Base-by-base conservation (phyloP, 30 jellyfish, hydroid and myxozoan genomes). In the Aurelia sp. region DNA sequence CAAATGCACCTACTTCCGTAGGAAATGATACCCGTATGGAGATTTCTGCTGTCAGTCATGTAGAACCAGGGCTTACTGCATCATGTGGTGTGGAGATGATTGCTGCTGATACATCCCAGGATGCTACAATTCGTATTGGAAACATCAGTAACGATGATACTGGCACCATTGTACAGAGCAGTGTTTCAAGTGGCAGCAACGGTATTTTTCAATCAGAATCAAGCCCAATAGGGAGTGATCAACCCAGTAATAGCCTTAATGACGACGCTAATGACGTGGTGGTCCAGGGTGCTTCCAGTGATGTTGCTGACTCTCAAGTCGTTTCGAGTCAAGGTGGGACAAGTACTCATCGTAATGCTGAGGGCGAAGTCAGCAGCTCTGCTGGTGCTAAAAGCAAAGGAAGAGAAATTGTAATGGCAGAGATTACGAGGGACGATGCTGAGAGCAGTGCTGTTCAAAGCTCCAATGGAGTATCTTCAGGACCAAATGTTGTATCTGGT, bases 31-130 rank as follows among this genome's bases (percentile, higher is more conserved):
- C 72, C 16, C 48, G 62, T 63, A 66, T 84, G 80, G 83, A 84
- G 69, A 63, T 84, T 27, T 35, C 76, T 17, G 75, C 62, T 50
- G 90, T 79, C 53, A 58, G 27, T 67, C 74, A 64, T 7, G 9
- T 84, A n/a, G 87, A 84, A 59, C 64, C 87, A 1, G 82, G 87
- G 17, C 66, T 84, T 17, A 55, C 86, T 61, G 82, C 87, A 11
- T 58, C 85, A 33, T 84, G 93, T 63, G 84, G 73, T 62, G 93
- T 84, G 13, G 82, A 84, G 76, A 84, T 84, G 93, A 84, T 84
- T 60, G 86, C 93, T 62, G 93, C 93, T 10, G 93, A 84, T 51
- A 84, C 93, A 12, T 84, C 93, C 12, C 93, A 84, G 67, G 93
- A 84, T 40, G 57, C 73, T 13, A 20, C 93, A 4, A 22, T 73